A percentile compares a stretch with the other conserved stretches of the same genome.
Evolutionary conservation across 2,888 invertebrate genomes (phyloP).

Genomic region (Ariolimax columbianus): DNA sequence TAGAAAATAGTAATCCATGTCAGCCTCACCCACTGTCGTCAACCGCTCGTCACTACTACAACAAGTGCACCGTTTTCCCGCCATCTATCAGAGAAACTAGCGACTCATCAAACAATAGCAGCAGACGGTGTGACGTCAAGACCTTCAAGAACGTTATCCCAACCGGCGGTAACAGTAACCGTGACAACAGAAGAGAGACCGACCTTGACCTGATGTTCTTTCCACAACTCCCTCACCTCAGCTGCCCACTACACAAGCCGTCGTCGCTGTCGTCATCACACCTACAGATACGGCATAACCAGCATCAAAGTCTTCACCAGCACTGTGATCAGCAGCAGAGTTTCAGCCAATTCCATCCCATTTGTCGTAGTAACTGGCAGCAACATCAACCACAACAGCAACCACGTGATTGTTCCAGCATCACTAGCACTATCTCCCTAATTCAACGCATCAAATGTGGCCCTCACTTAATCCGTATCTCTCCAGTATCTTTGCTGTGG

Average conservation of each 20-base stretch:
- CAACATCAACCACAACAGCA: background rate
- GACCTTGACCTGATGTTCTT: constrained; percentile 20
- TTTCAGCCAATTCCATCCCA: background rate
- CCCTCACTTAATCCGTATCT: constrained; percentile 47
- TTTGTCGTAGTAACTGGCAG: background rate
- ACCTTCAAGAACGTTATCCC: background rate
- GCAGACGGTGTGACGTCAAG: background rate
- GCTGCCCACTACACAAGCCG: background rate
- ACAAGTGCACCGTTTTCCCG: constrained; percentile 6
- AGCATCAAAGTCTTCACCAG: constrained; percentile 10
- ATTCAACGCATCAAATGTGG: constrained; percentile 20
- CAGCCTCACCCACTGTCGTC: background rate
- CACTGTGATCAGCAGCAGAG: constrained; percentile 16
- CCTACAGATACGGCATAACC: background rate
- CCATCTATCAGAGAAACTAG: background rate
- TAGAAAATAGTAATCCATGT: background rate
- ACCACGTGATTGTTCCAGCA: background rate
- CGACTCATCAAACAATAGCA: background rate
- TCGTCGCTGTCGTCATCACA: background rate
- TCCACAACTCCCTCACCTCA: constrained; percentile 15
- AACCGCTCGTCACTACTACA: constrained; percentile 20
- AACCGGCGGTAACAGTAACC: background rate
- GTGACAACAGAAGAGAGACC: background rate
- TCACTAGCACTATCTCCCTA: background rate
- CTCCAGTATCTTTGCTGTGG: constrained; percentile 71